Evolutionary conservation across 1,140 invertebrate genomes (phyloP), one percentile per base, ranked within the genome.

Genomic region (Cylas formicarius): DNA sequence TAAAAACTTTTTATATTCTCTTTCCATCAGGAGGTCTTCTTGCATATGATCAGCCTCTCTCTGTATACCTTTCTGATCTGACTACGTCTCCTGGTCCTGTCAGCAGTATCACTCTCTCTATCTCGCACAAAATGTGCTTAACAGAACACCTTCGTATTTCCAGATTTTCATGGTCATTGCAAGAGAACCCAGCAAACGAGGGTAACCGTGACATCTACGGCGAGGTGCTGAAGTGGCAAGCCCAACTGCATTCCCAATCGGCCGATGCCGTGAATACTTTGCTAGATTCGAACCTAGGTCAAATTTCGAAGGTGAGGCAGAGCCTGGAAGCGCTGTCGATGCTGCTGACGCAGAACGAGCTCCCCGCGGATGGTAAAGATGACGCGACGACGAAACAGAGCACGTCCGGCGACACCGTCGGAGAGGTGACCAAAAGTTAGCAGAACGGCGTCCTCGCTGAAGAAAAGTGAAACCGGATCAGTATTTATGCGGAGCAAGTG

Each of bases 251-350:
- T 70, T 71, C 75, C 26, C 72, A 73, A 37, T 76, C 76, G 3
- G 75, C 76, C 1, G 59, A 65, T 22, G 75, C 77, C 44, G 67
- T 80, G 29, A 73, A 78, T 59, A 71, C 74, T 47, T 78, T 77
- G 56, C 67, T 78, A 41, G 69, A 72, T 53, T 71, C 72, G 50
- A 78, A 78, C 63, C 62, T 78, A 39, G 67, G 77, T 57, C 69
- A 78, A 59, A 74, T 80, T 43, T 70, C 74, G 22, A 77, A 76
- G 70, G 76, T 79, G 18, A 67, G 76, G 36, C 74, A 77, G 60
- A 77, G 75, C 3, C 57, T 79, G 49, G 75, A 78, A 60, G 72
- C 75, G 27, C 48, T 79, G 28, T 77, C 75, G 5, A 68, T 71
- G 3, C 67, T 79, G 11, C 72, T 79, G 49, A 58, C 61, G 27